A percentile compares a stretch with the other conserved stretches of the same genome.
These are phyloP conservation scores for Diadumene lineata DNA, from an alignment of 92 coral and sea anemone genomes.

Conservation along the genomic window DNA sequence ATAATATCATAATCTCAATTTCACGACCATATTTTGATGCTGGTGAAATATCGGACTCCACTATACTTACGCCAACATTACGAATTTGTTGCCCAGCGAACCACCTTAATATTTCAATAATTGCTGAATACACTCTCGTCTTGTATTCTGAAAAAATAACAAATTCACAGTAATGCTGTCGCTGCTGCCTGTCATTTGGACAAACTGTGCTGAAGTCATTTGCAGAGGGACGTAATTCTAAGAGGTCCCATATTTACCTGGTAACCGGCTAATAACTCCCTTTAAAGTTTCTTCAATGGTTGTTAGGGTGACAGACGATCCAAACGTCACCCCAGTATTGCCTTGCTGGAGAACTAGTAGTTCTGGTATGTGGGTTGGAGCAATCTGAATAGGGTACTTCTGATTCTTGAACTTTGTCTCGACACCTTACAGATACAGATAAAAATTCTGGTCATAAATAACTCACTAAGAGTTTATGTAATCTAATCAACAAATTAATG, in stretches of 20 bases:
- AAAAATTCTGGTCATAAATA: too few relatives aligned
- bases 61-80: slow-evolving; percentile 73
- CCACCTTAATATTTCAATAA: slow-evolving; percentile 78
- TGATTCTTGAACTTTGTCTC: slow-evolving; percentile 85
- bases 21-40: too few relatives aligned
- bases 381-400: slow-evolving; percentile 70
- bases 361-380: slow-evolving; percentile 84
- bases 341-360: slow-evolving; percentile 62
- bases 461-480: too few relatives aligned
- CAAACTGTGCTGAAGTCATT: too few relatives aligned
- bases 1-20: too few relatives aligned
- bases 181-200: too few relatives aligned
- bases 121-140: slow-evolving; percentile 70
- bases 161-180: background rate
- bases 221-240: too few relatives aligned
- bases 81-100: slow-evolving; percentile 89
- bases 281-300: slow-evolving; percentile 64
- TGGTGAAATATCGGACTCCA: too few relatives aligned
- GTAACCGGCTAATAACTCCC: slow-evolving; percentile 44
- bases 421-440: slow-evolving; percentile 55
- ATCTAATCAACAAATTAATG: too few relatives aligned
- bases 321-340: slow-evolving; percentile 67
- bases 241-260: slow-evolving; percentile 40
- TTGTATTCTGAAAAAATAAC: slow-evolving; percentile 45
- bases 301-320: slow-evolving; percentile 73